Evolutionary conservation across 2,113 vertebrate genomes (phyloP), one percentile per base, ranked within the genome.

Genomic region (Trochalopteron elliotii): DNA sequence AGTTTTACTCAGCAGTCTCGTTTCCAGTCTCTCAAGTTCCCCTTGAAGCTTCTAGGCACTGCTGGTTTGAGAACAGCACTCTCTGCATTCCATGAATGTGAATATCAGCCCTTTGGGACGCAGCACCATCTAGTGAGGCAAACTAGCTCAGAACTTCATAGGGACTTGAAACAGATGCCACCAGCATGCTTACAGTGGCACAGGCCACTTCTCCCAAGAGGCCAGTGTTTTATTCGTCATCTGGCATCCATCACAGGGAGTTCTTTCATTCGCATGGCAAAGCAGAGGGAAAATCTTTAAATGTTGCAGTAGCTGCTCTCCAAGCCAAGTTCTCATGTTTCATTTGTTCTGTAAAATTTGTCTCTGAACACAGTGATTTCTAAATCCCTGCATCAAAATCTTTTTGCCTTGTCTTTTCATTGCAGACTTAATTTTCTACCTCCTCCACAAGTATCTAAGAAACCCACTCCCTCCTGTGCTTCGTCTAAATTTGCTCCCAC

Each of bases 111-210:
- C 89, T 91, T 89, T 78, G 77, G 87, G 64, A 89, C 31, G 49
- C 60, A 96, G 95, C 96, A 92, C 94, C 91, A 94, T 59, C 94
- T 97, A 95, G 86, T 87, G 95, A 92, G 23, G 79, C 8, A 28
- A 83, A 57, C 21, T 22, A 86, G 49, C 60, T 78, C 69, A 55
- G 16, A 69, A 63, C 42, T 40, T 77, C 67, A 21, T 0, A 47
- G 17, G 42, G 5, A 37, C 49, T 64, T 27, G 31, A 83, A 80
- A 39, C 0, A 0, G 37, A 52, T 77, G 52, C 37, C 44, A 37
- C 55, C 55, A 44, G 80, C 56, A 20, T 27, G 31, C 33, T 67
- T 56, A 13, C 5, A 57, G 64, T 39, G 83, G 56, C 80, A 89
- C 15, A 83, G 81, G 55, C 42, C 0, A 19, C 47, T 45, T 78